These are phyloP conservation scores for Agrypnia vestita DNA, from an alignment of 1,140 invertebrate species.

Conservation along the genomic window DNA sequence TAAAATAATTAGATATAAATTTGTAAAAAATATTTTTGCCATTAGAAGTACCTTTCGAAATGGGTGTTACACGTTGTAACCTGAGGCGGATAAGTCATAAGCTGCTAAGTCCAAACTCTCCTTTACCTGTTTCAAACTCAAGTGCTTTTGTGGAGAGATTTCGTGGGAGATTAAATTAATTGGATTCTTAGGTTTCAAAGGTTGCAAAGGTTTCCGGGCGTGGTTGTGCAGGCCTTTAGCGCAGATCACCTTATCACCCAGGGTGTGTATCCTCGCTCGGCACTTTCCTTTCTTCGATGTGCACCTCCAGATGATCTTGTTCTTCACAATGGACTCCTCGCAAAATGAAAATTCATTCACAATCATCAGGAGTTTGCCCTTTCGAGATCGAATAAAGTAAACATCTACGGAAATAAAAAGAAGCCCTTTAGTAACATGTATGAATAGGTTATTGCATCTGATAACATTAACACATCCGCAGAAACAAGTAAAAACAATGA, in stretches of 20 bases:
- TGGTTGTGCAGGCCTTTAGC: constrained; percentile 72
- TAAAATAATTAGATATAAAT: background rate
- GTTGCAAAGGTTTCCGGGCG: constrained; percentile 64
- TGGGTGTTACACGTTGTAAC: constrained; percentile 31
- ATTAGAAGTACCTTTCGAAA: background rate
- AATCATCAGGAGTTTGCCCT: constrained; percentile 73
- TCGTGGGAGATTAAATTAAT: background rate
- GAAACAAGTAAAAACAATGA: too few relatives aligned
- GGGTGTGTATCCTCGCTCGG: constrained; percentile 71
- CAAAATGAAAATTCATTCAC: constrained; percentile 73
- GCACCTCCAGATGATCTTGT: constrained; percentile 72
- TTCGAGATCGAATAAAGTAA: constrained; percentile 71
- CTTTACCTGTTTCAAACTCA: constrained; percentile 14
- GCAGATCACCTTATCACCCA: constrained; percentile 69
- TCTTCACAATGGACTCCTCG: constrained; percentile 71
- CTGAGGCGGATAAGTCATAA: constrained; percentile 19
- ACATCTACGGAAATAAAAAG: constrained; percentile 65
- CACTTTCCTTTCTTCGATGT: constrained; percentile 73
- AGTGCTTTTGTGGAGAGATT: constrained; percentile 6
- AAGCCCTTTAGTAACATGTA: background rate
- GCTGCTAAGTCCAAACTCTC: constrained; percentile 31
- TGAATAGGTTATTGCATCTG: background rate
- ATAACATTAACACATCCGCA: too few relatives aligned
- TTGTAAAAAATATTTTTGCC: constrained; percentile 10
- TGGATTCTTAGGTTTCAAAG: constrained; percentile 27